Base-by-base conservation (phyloP, 2,797 vertebrate genomes). In the Falco biarmicus region DNA sequence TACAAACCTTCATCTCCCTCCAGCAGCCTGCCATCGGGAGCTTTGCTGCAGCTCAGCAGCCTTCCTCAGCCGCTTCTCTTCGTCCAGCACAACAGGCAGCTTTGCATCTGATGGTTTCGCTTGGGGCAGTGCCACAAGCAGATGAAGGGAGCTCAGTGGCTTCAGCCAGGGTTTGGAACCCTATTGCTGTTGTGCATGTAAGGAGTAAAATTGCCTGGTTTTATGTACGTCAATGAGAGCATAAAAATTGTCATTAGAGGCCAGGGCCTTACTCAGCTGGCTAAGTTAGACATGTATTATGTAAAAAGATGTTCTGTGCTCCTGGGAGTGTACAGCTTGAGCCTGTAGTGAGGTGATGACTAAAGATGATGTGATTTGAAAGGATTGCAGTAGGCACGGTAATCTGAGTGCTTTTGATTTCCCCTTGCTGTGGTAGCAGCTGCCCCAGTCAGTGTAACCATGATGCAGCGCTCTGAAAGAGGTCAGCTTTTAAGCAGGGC, bases 101-200 rank as follows among this genome's bases (percentile, higher is more conserved):
- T 37, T 41, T 74, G 71, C 32, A 4, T 24, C 80, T 59, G 71
- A 41, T 0, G 1, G 48, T 43, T 80, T n/a, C 77, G 60, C 86
- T 60, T 18, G 7, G 34, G 43, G 25, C 45, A 75, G 71, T 45
- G 34, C 20, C n/a, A 3, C 0, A 0, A 59, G 16, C 50, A 17
- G 64, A 56, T 45, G 41, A 81, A 83, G 77, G 64, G 57, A 56
- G 29, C 37, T 80, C 57, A 41, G 61, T 7, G 2, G 50, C 69
- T 88, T 86, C 54, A 31, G 1, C 18, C 1, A 0, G 19, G 4
- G 9, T 20, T 86, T 81, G 53, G 90, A 93, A 78, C 81, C 26
- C 54, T 65, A 2, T 28, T 28, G 8, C 9, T n/a, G 59, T 16
- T 59, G 28, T 15, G 11, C 0, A 0, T 2, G 0, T 28, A 29